phyloP scores from a whole-genome alignment of 2,113 vertebrate genomes.

The Protobothrops mucrosquamatus region DNA sequence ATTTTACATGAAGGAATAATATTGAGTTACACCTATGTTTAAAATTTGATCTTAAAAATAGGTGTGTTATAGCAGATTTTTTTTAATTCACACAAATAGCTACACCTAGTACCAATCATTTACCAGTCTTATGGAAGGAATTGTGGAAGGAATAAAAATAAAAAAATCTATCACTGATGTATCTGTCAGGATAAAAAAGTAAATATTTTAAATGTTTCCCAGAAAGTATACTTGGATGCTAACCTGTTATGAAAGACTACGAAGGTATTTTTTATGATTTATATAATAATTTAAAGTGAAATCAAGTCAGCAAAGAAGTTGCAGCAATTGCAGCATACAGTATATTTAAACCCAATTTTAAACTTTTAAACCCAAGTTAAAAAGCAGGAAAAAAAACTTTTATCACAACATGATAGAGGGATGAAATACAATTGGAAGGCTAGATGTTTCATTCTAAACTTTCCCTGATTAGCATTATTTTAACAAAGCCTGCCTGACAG shows the following conservation, averaged over 20 bases:
- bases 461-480: neutral
- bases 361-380: neutral
- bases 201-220: neutral
- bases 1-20: neutral
- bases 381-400: neutral
- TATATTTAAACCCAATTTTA: neutral
- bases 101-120: neutral
- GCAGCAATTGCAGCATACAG: neutral
- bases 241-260: neutral
- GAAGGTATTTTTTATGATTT: neutral
- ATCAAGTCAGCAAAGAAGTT: neutral
- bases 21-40: rapidly evolving
- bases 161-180: neutral
- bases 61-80: constrained; percentile 3
- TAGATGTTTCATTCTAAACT: neutral
- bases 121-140: neutral
- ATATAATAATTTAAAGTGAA: neutral
- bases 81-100: constrained; percentile 14
- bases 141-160: neutral
- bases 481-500: constrained; percentile 45
- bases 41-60: neutral
- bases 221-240: neutral
- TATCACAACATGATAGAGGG: neutral
- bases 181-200: neutral
- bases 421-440: neutral